Base-by-base conservation (phyloP, 2,113 vertebrate genomes). In the Pipa parva region DNA sequence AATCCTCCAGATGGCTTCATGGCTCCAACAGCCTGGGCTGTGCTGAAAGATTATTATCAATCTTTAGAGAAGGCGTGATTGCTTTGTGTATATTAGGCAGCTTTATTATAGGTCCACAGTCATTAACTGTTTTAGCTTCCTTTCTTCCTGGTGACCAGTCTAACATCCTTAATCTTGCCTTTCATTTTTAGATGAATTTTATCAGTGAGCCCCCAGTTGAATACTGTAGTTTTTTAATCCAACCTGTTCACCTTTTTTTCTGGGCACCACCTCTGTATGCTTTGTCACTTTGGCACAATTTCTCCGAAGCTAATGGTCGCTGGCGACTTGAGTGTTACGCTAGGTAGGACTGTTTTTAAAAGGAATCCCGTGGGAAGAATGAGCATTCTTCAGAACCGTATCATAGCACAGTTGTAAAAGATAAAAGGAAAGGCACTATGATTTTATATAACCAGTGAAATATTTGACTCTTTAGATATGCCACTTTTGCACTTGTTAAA, bases 1-100 rank as follows among this genome's bases (percentile, higher is more conserved):
- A 93, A 95, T 68, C 97, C 97, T 0, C 97, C 97, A 0, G 92
- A 95, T 36, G 97, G 97, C 62, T 99, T 99, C 85, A 99, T 99
- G 97, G 92, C 93, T 2, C 89, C 88, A 17, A 92, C 93, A 76
- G 97, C 97, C 21, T 99, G 97, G 97, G 80, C 80, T 3, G 95
- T 99, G 71, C 85, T 99, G 59, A 89, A 89, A 71, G 95, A 98
- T 21, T 98, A 99, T 78, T 99, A 98, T 78, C 90, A 92, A 74
- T 90, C 90, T 45, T 78, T 97, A 86, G 95, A 97, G 84, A 97
- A 96, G 73, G 92, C 84, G 27, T 97, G 87, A 81, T 62, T 61
- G 4, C 24, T 76, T 74, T 71, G 5, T 17, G 6, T n/a, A 15
- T 42, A 42, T 6, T 42, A 6, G 13, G 18, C 50, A 42, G 2